Evolutionary conservation across 2,888 invertebrate genomes (phyloP).

Genomic region (Nycteola revayana): DNA sequence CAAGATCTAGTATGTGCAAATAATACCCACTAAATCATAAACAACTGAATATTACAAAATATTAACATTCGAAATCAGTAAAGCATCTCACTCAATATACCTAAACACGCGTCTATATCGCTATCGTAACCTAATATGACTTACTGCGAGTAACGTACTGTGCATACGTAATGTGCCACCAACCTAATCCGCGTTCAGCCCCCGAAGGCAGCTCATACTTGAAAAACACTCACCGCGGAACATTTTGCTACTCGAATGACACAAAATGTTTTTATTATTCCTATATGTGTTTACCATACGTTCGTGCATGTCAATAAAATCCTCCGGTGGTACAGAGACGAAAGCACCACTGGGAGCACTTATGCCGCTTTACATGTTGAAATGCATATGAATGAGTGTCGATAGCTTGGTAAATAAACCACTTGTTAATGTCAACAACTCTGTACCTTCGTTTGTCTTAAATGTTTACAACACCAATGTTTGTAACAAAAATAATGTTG

Average conservation of each 20-base stretch:
- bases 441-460: conserved; percentile 10
- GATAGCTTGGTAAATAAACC: conserved; percentile 26
- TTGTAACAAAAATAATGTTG: too few species aligned
- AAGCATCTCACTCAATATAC: too few species aligned
- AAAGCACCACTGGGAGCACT: conserved; percentile 27
- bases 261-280: conserved; percentile 13
- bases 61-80: too few species aligned
- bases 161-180: too few species aligned
- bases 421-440: conserved; percentile 24
- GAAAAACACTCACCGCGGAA: conserved; percentile 1
- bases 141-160: too few species aligned
- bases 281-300: conserved; percentile 10
- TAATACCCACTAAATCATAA: too few species aligned
- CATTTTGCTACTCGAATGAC: conserved; percentile 7
- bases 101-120: too few species aligned
- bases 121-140: too few species aligned
- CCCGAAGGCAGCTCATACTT: too few species aligned
- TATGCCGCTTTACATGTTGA: conserved; percentile 25
- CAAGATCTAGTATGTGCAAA: too few species aligned
- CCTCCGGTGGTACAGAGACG: conserved; percentile 9
- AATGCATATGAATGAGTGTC: conserved; percentile 33
- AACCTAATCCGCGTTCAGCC: too few species aligned
- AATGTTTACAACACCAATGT: neutral
- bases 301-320: conserved; percentile 18
- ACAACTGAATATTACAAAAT: too few species aligned